These are phyloP conservation scores for Cryptocephalus moraei DNA, from an alignment of 2,888 invertebrate genomes.

Conservation along the genomic window DNA sequence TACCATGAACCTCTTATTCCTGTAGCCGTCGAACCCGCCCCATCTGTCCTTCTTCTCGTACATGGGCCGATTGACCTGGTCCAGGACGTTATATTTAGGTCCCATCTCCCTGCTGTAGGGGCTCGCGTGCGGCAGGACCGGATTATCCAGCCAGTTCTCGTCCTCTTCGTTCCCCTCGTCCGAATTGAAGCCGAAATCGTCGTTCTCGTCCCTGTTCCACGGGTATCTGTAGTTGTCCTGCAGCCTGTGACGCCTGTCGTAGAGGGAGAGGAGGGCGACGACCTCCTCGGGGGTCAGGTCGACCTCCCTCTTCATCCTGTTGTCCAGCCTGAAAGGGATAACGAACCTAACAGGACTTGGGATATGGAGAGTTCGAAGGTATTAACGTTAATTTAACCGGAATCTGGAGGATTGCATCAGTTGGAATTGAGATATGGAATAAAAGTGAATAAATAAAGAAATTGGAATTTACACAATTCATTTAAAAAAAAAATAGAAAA, in stretches of 20 bases:
- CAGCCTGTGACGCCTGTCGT: slow-evolving; percentile 37
- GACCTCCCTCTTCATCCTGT: slow-evolving; percentile 48
- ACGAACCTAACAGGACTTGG: too few relatives aligned
- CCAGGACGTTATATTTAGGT: slow-evolving; percentile 25
- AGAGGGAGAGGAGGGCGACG: slow-evolving; percentile 47
- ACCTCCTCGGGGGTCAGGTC: slow-evolving; percentile 53
- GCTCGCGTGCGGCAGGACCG: slow-evolving; percentile 40
- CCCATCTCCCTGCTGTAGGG: slow-evolving; percentile 34
- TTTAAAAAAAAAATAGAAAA: too few relatives aligned
- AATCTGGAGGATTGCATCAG: too few relatives aligned
- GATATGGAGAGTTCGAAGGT: too few relatives aligned
- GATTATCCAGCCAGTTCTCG: slow-evolving; percentile 48
- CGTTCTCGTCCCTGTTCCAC: slow-evolving; percentile 42
- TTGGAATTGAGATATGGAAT: too few relatives aligned
- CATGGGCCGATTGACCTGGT: slow-evolving; percentile 14
- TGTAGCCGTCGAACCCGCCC: slow-evolving; percentile 24
- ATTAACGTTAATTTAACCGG: too few relatives aligned
- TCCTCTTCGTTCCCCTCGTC: slow-evolving; percentile 47
- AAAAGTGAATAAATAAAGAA: too few relatives aligned
- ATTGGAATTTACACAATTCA: too few relatives aligned
- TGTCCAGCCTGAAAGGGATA: slow-evolving; percentile 14
- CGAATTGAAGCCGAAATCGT: slow-evolving; percentile 39
- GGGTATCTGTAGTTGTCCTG: slow-evolving; percentile 33
- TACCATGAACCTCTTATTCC: slow-evolving; percentile 40
- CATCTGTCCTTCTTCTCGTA: slow-evolving; percentile 23